Evolutionary conservation across 1,140 invertebrate genomes (phyloP), one percentile per base, ranked within the genome.

Genomic region (Spodoptera frugiperda): DNA sequence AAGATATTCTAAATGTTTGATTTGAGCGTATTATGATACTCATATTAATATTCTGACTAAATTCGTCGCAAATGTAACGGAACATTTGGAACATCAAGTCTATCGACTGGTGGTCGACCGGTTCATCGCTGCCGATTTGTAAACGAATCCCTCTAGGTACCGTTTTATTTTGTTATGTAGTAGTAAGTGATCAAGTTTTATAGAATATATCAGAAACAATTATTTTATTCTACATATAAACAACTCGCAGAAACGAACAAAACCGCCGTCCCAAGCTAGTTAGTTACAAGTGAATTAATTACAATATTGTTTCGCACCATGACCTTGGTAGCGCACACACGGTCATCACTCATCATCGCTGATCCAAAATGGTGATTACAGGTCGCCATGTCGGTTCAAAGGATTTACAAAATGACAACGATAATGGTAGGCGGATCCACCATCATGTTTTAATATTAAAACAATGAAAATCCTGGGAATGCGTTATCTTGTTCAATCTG

Each of bases 261-360:
- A 67, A 25, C 63, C 63, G 19, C 44, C 25, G 9, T 25, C 11
- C 19, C 12, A 9, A 17, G 0, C 44, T 67, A 49, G 63, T 67
- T n/a, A n/a, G n/a, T 30, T 14, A 48, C n/a, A 57, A 25, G 39
- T 15, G 59, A 85, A 88, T 88, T 87, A 88, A 89, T 87, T 86
- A 85, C 85, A 80, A 85, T 82, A 76, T 84, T 87, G 89, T 89
- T 84, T 90, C 85, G 86, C 80, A 82, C 68, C 76, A 86, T 89
- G 86, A 89, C 91, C 91, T 93, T 93, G 87, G 53, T 77, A 68
- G 82, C 84, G 88, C 87, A 84, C 76, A 78, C 86, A 86, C 82
- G 84, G 84, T 90, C 85, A 89, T 88, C 83, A 80, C 73, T 81
- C 82, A 78, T 82, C 77, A 89, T 82, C 81, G 67, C 84, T 82